A percentile compares a stretch with the other conserved stretches of the same genome.
Evolutionary conservation across 2,113 vertebrate species (phyloP).

Genomic region (Setophaga petechia): DNA sequence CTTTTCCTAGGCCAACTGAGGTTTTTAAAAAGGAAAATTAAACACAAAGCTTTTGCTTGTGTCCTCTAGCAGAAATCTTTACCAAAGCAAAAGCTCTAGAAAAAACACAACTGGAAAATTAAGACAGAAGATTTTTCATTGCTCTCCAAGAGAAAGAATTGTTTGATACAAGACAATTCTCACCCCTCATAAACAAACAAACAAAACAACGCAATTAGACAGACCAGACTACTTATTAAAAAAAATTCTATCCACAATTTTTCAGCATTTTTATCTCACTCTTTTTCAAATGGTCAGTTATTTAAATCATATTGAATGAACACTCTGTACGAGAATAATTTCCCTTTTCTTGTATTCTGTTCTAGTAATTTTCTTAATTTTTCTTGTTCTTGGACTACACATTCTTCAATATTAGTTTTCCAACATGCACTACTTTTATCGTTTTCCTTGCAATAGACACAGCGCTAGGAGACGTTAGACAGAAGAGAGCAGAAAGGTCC

Average conservation of each 20-base stretch:
- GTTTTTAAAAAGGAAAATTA: not conserved
- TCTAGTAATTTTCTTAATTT: not conserved
- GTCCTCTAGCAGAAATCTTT: not conserved
- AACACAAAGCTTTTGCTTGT: not conserved
- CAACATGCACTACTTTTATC: not conserved
- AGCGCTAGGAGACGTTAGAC: not conserved
- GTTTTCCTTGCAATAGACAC: not conserved
- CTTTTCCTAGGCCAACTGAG: not conserved
- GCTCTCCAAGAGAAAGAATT: not conserved
- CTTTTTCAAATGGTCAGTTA: not conserved
- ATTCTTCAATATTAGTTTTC: not conserved
- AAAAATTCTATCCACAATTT: not conserved
- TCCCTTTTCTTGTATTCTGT: not conserved
- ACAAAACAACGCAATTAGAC: not conserved
- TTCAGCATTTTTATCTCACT: not conserved
- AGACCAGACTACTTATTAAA: not conserved
- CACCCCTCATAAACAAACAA: not conserved
- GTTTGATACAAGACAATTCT: not conserved
- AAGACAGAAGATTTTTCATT: not conserved
- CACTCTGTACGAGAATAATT: not conserved
- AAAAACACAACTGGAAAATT: not conserved
- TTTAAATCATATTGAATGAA: not conserved
- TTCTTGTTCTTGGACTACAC: not conserved
- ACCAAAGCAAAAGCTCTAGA: not conserved
- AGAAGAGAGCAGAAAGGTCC: not conserved